Conservation (phyloP, 1,140 invertebrate genomes). For the Harlomillsia oculata region DNA sequence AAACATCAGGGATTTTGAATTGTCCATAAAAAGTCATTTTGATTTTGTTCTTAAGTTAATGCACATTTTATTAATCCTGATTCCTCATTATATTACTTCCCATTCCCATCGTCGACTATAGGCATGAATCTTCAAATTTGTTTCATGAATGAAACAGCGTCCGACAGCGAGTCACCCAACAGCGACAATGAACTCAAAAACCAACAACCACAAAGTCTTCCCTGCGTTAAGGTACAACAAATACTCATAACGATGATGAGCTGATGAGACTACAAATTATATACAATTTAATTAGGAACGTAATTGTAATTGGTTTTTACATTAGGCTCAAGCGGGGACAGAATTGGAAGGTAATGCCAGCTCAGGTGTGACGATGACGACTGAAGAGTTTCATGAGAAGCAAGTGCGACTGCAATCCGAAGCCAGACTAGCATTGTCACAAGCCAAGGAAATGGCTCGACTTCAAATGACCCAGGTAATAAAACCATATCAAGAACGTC, state of each 20-base stretch:
- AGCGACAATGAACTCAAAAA: constrained; percentile 28
- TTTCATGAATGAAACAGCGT: constrained; percentile 87
- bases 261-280: too few species aligned
- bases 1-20: constrained; percentile 9
- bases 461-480: constrained; percentile 83
- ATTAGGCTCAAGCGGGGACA: constrained; percentile 17
- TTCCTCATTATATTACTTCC: too few species aligned
- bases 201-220: constrained; percentile 34
- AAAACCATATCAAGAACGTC: too few species aligned
- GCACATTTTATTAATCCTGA: too few species aligned
- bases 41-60: too few species aligned
- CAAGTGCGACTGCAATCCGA: constrained; percentile 79
- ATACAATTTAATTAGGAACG: too few species aligned
- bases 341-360: constrained; percentile 12
- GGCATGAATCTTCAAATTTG: constrained; percentile 88
- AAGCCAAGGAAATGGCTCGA: constrained; percentile 81
- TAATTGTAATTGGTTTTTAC: too few species aligned
- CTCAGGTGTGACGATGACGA: constrained; percentile 27
- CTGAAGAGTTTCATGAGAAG: constrained; percentile 66
- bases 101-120: too few species aligned
- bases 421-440: constrained; percentile 75
- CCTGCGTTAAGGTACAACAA: constrained; percentile 17
- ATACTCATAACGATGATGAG: too few species aligned
- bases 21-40: too few species aligned
- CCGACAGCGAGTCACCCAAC: constrained; percentile 47